Evolutionary conservation across 2,888 invertebrate species (phyloP), one percentile per base, ranked within the genome.

Genomic region (Siphonodentalium dalli): DNA sequence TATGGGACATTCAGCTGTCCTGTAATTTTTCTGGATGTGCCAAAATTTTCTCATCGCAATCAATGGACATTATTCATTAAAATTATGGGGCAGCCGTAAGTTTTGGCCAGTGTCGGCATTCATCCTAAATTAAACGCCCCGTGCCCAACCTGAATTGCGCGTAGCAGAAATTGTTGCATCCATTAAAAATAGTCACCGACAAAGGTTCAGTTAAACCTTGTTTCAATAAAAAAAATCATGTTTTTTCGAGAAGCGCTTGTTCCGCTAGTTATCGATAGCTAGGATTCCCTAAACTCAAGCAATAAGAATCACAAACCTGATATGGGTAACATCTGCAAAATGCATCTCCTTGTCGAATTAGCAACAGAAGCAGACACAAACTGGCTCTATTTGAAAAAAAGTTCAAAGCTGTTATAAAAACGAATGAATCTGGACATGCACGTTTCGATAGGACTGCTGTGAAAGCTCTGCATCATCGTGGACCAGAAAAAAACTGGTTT

Each of bases 401-500:
- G n/a, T n/a, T n/a, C n/a, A n/a, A n/a, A n/a, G n/a, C n/a, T n/a
- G n/a, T n/a, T n/a, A n/a, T n/a, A n/a, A n/a, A n/a, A n/a, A n/a
- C n/a, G n/a, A n/a, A n/a, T n/a, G 52, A 56, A 23, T 43, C 34
- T 28, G 52, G 57, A 2, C 39, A 39, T 23, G 24, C 43, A 7
- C 26, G 47, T 7, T 37, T 57, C 2, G 42, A 38, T 1, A 26
- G 48, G n/a, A 52, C 47, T 15, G 46, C 23, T 3, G 39, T 41
- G 23, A 52, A 52, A 44, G 47, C 52, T 9, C 26, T 52, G 6
- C 51, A 47, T 2, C 7, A 18, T 11, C 45, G 38, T 31, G 51
- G 56, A 3, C 51, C 42, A 31, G 51, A n/a, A 56, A 21, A 55
- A 56, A 41, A 15, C 52, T 42, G 57, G 57, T 3, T 40, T 47